Evolutionary conservation across 2,888 invertebrate species (phyloP).

Genomic region (Rhogogaster chlorosoma): DNA sequence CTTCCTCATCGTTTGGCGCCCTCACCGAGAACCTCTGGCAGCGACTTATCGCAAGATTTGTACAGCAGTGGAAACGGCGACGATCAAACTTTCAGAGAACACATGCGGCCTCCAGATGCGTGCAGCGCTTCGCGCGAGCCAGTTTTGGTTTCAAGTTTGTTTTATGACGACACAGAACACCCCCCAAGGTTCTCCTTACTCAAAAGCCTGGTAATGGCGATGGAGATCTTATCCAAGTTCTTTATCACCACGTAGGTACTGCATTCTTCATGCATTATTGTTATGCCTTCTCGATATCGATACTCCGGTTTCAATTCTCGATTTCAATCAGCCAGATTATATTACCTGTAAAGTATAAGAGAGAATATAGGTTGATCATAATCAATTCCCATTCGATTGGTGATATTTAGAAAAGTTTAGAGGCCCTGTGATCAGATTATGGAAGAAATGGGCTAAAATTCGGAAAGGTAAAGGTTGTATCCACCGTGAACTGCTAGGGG

Average conservation of each 20-base stretch:
- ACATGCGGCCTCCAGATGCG: slow-evolving; percentile 42
- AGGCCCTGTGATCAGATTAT: not conserved
- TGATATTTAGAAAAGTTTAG: not conserved
- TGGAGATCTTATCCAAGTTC: not conserved
- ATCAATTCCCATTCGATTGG: not conserved
- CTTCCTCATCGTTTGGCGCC: slow-evolving; percentile 44
- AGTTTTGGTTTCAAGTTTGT: not conserved
- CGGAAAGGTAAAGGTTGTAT: not conserved
- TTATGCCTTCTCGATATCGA: not conserved
- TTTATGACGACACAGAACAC: not conserved
- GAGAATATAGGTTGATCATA: not conserved
- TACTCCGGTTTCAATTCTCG: not conserved
- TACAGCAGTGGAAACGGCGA: not conserved
- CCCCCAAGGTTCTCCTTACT: not conserved
- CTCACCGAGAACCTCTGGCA: slow-evolving; percentile 20
- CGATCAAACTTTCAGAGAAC: not conserved
- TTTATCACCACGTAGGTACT: not conserved
- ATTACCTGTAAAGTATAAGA: not conserved
- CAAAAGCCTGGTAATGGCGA: not conserved
- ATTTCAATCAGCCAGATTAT: not conserved
- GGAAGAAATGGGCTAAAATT: not conserved
- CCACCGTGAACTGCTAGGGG: not conserved
- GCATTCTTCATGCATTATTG: not conserved
- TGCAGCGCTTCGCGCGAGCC: slow-evolving; percentile 40
- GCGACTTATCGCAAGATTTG: not conserved